Evolutionary conservation across 2,888 invertebrate species (phyloP), one percentile per base, ranked within the genome.

Genomic region (Griposia aprilina): DNA sequence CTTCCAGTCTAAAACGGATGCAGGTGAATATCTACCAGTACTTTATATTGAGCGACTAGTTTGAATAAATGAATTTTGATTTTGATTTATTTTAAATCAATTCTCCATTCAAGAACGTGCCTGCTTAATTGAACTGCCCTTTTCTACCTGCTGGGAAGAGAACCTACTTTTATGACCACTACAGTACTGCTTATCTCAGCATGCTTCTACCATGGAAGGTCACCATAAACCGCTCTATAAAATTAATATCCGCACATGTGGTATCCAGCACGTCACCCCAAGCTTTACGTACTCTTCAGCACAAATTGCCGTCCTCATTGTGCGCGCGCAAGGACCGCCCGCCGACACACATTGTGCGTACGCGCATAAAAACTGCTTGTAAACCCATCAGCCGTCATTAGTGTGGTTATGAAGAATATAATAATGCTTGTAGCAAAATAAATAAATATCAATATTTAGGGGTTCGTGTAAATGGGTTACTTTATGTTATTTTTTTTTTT

Each of bases 371-470:
- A 83, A 89, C 82, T 71, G 73, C 79, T 80, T 41, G 62, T 82
- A 84, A 86, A 76, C 81, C 84, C 78, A 89, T 88, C 85, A 87
- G 67, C 76, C 89, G 84, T 90, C 90, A 91, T 91, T 90, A 91
- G 82, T 87, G 78, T 74, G 88, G 90, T 89, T 90, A 90, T 92
- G 88, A 90, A 86, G 86, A 85, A 85, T 89, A 85, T 89, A 87
- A 91, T 90, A 88, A 91, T 88, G 78, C 72, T 45, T 83, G 89
- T 87, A 86, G 87, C 82, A 87, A 91, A 88, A 89, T 90, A 91
- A 90, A 90, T 90, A 92, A 90, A 90, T 91, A 92, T 89, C 86
- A 91, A 91, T 90, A 90, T 90, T 81, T 62, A 74, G 71, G 86
- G 86, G 87, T 15, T 86, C 78, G 76, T 86, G 81, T 82, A 86